Evolutionary conservation across 2,797 vertebrate genomes (phyloP).

Genomic region (Oryzias sinensis): DNA sequence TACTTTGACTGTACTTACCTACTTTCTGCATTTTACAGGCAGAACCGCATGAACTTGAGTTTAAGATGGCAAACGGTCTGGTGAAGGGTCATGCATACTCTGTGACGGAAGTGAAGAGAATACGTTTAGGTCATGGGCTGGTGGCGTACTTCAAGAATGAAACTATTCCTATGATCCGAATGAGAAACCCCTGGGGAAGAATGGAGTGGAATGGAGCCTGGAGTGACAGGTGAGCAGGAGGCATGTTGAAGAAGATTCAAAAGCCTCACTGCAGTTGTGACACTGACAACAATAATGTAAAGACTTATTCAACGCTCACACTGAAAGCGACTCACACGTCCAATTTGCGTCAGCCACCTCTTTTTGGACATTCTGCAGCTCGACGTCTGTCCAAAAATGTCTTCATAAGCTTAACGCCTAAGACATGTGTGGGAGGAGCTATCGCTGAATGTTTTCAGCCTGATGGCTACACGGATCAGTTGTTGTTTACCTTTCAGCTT

Average conservation of each 20-base stretch:
- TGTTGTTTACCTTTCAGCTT: too few relatives aligned
- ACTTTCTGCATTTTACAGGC: conserved; percentile 63
- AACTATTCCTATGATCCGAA: conserved; percentile 87
- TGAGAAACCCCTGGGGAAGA: conserved; percentile 95
- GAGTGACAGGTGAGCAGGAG: conserved; percentile 85
- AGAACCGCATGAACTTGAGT: conserved; percentile 70
- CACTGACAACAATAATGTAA: too few relatives aligned
- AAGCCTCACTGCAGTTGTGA: too few relatives aligned
- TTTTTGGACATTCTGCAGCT: too few relatives aligned
- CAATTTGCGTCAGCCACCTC: too few relatives aligned
- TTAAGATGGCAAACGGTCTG: conserved; percentile 78
- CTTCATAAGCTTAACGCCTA: too few relatives aligned
- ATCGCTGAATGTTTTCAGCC: too few relatives aligned
- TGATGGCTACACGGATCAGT: too few relatives aligned
- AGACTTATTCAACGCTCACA: too few relatives aligned
- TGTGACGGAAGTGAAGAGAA: conserved; percentile 84
- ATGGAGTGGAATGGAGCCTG: conserved; percentile 91
- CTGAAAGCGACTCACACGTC: too few relatives aligned
- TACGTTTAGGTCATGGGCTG: conserved; percentile 83
- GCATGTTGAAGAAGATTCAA: neutral
- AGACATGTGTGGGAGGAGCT: too few relatives aligned
- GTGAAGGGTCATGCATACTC: conserved; percentile 91
- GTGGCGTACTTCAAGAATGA: conserved; percentile 81
- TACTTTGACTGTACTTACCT: neutral
- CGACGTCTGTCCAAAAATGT: too few relatives aligned